Evolutionary conservation across 2,797 vertebrate genomes (phyloP).

Genomic region (Anguilla megastoma): DNA sequence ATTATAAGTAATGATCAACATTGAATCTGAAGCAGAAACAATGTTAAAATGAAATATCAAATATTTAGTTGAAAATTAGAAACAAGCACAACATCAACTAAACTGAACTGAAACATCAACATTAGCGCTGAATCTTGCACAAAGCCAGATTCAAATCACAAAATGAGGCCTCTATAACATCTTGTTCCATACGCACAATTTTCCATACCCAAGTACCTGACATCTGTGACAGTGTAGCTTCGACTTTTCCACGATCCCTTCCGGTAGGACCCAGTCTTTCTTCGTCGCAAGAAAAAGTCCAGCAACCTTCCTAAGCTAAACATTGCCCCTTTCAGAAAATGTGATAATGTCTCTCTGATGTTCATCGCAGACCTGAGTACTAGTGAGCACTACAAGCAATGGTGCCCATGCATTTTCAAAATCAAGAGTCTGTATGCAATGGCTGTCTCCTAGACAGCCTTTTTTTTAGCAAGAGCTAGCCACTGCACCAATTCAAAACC

Average conservation of each 20-base stretch:
- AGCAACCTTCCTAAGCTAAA: constrained; percentile 66
- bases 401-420: not conserved
- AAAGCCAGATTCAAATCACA: constrained; percentile 7
- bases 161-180: not conserved
- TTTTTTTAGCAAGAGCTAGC: not conserved
- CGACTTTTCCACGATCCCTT: constrained; percentile 68
- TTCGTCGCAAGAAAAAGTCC: constrained; percentile 62
- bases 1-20: too few relatives aligned
- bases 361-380: not conserved
- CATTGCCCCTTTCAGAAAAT: constrained; percentile 52
- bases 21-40: too few relatives aligned
- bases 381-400: not conserved
- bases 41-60: too few relatives aligned
- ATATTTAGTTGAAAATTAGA: not conserved
- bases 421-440: not conserved
- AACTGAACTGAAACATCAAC: not conserved
- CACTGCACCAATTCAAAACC: constrained; percentile 31
- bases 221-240: constrained; percentile 62
- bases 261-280: constrained; percentile 56
- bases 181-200: not conserved
- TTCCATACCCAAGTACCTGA: constrained; percentile 59
- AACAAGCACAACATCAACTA: not conserved
- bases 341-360: not conserved
- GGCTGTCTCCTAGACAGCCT: constrained; percentile 1
- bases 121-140: not conserved